Evolutionary conservation across 2,888 invertebrate species (phyloP).

Genomic region (Biston betularia): DNA sequence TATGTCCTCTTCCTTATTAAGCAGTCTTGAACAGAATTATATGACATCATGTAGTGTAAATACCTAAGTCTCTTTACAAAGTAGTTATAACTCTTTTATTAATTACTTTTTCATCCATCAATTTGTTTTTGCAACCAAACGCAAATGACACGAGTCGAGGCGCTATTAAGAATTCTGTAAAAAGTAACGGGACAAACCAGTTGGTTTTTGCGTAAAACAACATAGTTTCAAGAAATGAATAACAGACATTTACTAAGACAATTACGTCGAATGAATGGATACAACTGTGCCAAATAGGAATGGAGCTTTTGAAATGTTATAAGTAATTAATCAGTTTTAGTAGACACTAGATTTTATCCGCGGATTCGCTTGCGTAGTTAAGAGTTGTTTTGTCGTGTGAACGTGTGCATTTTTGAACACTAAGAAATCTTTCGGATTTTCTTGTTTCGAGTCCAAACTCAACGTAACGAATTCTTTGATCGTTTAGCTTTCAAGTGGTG

Average conservation of each 20-base stretch:
- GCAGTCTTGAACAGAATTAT: background rate
- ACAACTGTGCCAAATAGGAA: conserved; percentile 11
- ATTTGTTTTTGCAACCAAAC: conserved; percentile 12
- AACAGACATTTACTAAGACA: conserved; percentile 13
- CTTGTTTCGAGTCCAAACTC: too few species aligned
- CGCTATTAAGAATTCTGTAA: conserved; percentile 19
- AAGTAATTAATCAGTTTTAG: conserved; percentile 11
- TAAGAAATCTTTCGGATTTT: too few species aligned
- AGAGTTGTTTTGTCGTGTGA: too few species aligned
- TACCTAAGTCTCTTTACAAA: too few species aligned
- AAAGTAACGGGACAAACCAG: conserved; percentile 20
- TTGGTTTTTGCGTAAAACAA: conserved; percentile 11
- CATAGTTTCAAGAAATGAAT: conserved; percentile 18
- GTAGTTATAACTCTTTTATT: background rate
- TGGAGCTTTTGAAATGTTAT: conserved; percentile 4
- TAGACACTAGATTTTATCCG: background rate
- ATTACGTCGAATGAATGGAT: conserved; percentile 12
- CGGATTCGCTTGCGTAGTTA: too few species aligned
- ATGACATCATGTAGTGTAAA: background rate
- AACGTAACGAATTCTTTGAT: too few species aligned
- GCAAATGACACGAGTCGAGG: conserved; percentile 19
- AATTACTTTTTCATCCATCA: background rate
- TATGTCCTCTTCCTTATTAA: too few species aligned
- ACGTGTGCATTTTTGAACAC: too few species aligned
- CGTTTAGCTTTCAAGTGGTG: too few species aligned